Base-by-base conservation (phyloP, 2,888 invertebrate species). In the Drosophila mimica region DNA sequence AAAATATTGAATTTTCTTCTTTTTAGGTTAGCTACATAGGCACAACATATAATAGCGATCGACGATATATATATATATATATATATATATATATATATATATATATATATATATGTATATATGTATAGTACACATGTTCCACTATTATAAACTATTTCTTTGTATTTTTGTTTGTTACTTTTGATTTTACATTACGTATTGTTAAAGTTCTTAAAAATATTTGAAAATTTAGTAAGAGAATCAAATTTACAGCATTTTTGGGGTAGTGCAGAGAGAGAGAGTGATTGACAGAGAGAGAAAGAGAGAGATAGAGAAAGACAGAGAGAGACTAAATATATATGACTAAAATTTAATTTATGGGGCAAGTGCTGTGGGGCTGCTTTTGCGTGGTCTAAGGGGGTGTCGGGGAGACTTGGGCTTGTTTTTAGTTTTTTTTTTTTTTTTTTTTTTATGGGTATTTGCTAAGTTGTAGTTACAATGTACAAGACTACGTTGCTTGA, bases 401-500 rank as follows among this genome's bases (percentile, higher is more conserved):
- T 11, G n/a, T 20, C 31, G 9, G 7, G 4, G 34, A 15, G 15
- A 33, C 15, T 15, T 53, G 20, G 51, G 2, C 5, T 49, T 49
- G 15, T 2, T 54, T 28, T 8, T n/a, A 3, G 52, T 8, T 30
- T 38, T 4, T 28, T 46, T 48, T 48, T 33, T 34, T 11, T 20
- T 25, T 33, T n/a, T 31, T 34, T n/a, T 20, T 34, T 20, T 17
- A 36, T 36, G 36, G 28, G 8, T 30, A 31, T 28, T 69, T 63
- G 65, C 76, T 79, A 79, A 78, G 58, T 56, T 56, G 17, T 82
- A 75, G 76, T 81, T 82, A 81, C 75, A 83, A 78, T 85, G 73
- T 83, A 83, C 85, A 83, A 81, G 75, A 83, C 83, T 85, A 85
- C 85, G 82, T 80, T 82, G 66, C 60, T 74, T 60, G 33, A 74